Conservation (phyloP, 2,888 invertebrate genomes). For the Mystacides longicornis region DNA sequence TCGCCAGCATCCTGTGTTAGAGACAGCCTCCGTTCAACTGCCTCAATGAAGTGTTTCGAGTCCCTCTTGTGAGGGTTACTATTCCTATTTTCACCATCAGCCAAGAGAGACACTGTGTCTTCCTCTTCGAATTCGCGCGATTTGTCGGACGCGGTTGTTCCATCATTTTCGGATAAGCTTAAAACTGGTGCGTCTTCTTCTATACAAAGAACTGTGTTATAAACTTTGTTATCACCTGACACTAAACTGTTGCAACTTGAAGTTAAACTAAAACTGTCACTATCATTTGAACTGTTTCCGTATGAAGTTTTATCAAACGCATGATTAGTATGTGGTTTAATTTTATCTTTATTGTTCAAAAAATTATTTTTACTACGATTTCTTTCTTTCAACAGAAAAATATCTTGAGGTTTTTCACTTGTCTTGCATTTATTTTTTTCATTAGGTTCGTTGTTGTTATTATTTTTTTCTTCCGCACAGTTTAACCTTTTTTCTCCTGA, state of each 20-base stretch:
- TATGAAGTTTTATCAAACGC: not conserved
- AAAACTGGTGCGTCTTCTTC: not conserved
- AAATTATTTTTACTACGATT: too few species aligned
- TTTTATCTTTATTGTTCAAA: too few species aligned
- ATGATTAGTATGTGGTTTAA: not conserved
- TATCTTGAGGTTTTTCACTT: too few species aligned
- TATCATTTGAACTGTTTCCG: not conserved
- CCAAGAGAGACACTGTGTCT: not conserved
- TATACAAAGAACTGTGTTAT: not conserved
- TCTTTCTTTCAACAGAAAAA: too few species aligned
- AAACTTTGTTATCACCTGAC: not conserved
- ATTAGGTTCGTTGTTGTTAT: too few species aligned
- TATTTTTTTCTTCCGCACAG: too few species aligned
- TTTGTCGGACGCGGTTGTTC: not conserved
- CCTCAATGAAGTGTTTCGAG: not conserved
- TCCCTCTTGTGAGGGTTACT: not conserved
- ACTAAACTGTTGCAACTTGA: not conserved
- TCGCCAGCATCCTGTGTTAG: slow-evolving; percentile 1
- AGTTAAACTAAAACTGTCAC: not conserved
- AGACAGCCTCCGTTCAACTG: not conserved
- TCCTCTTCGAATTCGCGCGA: not conserved
- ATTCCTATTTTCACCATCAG: not conserved
- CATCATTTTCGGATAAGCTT: not conserved
- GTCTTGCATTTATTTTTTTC: too few species aligned
- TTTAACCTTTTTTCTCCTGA: too few species aligned